These are phyloP conservation scores for Hydrophis major DNA, from an alignment of 2,797 vertebrate genomes.

Conservation along the genomic window DNA sequence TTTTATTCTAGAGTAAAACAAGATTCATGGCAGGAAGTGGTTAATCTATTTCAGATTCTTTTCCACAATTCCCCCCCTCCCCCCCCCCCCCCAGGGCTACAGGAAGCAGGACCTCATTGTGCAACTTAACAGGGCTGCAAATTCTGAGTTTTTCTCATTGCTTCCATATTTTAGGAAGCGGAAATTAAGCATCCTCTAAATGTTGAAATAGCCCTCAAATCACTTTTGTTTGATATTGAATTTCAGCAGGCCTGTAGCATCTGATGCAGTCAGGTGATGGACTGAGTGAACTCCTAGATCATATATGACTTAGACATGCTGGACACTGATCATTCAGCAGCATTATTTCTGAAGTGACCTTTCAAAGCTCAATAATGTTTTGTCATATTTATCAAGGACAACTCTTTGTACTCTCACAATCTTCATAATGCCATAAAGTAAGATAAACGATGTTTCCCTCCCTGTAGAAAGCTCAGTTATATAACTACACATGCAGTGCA, in stretches of 20 bases:
- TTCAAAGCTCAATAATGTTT: slow-evolving; percentile 16
- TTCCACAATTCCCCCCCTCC: background rate
- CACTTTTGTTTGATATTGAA: background rate
- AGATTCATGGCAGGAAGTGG: background rate
- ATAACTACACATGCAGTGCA: background rate
- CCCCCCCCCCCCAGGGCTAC: background rate
- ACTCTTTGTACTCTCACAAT: background rate
- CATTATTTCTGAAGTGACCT: slow-evolving; percentile 37
- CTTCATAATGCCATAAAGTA: background rate
- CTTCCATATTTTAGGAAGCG: background rate
- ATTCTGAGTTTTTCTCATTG: background rate
- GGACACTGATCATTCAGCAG: background rate
- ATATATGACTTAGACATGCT: background rate
- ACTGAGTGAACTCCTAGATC: background rate
- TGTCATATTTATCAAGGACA: background rate
- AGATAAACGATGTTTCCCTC: background rate
- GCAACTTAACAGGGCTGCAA: background rate
- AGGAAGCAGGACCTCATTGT: background rate
- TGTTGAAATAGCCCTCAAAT: background rate
- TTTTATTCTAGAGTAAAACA: background rate
- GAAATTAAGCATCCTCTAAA: background rate
- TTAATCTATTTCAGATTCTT: background rate
- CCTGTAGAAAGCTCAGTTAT: background rate
- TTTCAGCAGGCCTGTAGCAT: background rate
- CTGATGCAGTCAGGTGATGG: background rate